Percentiles rank a stretch among this genome's conserved stretches.
Conservation (phyloP, 1,140 invertebrate genomes). For the Drosophila suzukii region DNA sequence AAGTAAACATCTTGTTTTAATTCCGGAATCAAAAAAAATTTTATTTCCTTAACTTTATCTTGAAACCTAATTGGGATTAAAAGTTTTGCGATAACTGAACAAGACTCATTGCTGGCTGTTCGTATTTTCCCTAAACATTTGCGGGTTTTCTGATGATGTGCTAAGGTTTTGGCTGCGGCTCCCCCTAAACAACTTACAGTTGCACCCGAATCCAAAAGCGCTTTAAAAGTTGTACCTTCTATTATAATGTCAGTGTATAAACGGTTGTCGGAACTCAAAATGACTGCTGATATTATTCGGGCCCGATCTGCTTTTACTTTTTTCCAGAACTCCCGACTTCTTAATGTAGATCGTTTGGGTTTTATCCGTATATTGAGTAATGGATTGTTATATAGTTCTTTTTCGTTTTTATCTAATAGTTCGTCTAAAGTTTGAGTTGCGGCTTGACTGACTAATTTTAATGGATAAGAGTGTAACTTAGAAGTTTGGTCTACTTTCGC, state of each 20-base stretch:
- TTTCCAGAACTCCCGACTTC: constrained; percentile 3
- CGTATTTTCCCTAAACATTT: constrained; percentile 14
- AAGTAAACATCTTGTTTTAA: constrained; percentile 7
- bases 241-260: constrained; percentile 13
- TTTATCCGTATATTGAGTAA: constrained; percentile 5
- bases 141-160: constrained; percentile 1
- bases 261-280: constrained; percentile 14
- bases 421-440: constrained; percentile 1
- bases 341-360: constrained; percentile 5
- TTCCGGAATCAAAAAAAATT: constrained; percentile 3
- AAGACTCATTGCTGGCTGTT: constrained; percentile 14
- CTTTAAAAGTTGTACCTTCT: constrained; percentile 9
- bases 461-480: neutral
- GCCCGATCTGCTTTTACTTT: neutral
- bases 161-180: neutral
- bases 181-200: constrained; percentile 21
- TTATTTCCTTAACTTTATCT: constrained; percentile 9
- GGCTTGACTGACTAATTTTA: neutral
- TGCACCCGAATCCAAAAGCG: constrained; percentile 15
- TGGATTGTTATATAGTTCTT: neutral
- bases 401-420: constrained; percentile 3
- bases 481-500: constrained; percentile 1
- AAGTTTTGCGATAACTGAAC: constrained; percentile 12
- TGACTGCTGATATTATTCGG: constrained; percentile 7
- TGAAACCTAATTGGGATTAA: neutral